Evolutionary conservation across 2,113 vertebrate genomes (phyloP), one percentile per base, ranked within the genome.

Genomic region (Lanius ludovicianus): DNA sequence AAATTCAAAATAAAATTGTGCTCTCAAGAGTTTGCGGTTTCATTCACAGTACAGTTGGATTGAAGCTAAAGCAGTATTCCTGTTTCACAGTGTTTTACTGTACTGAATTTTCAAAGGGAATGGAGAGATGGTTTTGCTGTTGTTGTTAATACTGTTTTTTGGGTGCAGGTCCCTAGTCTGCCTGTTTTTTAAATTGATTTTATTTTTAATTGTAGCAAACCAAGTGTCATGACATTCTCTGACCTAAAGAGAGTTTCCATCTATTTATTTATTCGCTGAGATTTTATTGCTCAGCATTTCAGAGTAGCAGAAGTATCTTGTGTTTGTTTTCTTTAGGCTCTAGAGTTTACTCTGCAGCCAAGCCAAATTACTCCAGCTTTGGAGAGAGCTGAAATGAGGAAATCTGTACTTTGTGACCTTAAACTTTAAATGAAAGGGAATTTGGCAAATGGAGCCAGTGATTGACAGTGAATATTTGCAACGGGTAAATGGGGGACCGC

Each of bases 201-300:
- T 83, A 59, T 53, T 80, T 89, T 87, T 67, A 84, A 47, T 56
- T 77, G 50, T 80, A 86, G 30, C 23, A 39, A 93, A 67, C 35
- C 24, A 86, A 78, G 52, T 63, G 55, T 63, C 22, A 16, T 80
- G 70, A 90, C 42, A 20, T 78, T 31, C 44, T 85, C 22, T 90
- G 64, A 91, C 55, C 79, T 70, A 78, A 93, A 86, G 68, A 0
- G 0, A 78, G 31, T 86, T 91, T 90, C 28, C 27, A 22, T 81
- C 60, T 91, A 47, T 93, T 93, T 92, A 84, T 95, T 91, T 91
- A 78, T 89, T 87, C 73, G 71, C 56, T 88, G 79, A 83, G 42
- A 78, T 86, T 74, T 93, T 94, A 88, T 84, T 93, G 68, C 71
- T 90, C 82, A 93, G 87, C 71, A 68, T 96, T 97, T 93, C 80